Conservation (phyloP, 2,113 vertebrate genomes). For the Pandion haliaetus region DNA sequence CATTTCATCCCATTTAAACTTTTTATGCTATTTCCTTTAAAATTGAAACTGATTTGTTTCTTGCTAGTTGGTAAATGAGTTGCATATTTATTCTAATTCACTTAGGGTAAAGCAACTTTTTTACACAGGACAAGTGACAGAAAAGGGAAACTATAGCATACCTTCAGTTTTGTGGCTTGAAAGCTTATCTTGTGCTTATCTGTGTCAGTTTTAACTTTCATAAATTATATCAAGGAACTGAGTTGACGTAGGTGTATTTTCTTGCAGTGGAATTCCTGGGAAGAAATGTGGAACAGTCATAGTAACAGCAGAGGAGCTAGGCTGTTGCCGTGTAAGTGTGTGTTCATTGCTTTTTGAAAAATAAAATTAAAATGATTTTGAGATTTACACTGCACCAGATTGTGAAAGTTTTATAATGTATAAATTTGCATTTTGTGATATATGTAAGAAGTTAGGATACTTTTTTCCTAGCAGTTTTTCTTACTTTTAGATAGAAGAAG, state of each 20-base stretch:
- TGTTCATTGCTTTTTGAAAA: background rate
- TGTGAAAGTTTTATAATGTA: background rate
- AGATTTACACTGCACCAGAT: background rate
- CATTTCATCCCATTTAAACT: background rate
- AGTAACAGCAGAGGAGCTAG: slow-evolving; percentile 92
- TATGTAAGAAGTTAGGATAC: background rate
- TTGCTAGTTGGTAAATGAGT: too few relatives aligned
- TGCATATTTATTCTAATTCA: too few relatives aligned
- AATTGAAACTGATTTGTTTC: background rate
- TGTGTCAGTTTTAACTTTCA: background rate
- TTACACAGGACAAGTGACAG: background rate
- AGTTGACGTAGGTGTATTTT: slow-evolving; percentile 16
- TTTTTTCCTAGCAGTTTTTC: background rate
- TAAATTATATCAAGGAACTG: background rate
- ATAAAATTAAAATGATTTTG: background rate
- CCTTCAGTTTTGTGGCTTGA: background rate
- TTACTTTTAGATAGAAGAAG: background rate
- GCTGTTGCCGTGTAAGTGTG: slow-evolving; percentile 91
- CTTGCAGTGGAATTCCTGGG: slow-evolving; percentile 89
- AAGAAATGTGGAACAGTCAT: slow-evolving; percentile 95
- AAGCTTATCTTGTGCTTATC: background rate
- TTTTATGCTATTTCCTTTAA: background rate
- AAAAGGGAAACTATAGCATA: background rate
- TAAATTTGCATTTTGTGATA: background rate
- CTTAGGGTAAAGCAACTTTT: background rate